A percentile compares a stretch with the other conserved stretches of the same genome.
Evolutionary conservation across 2,888 invertebrate species (phyloP).

Genomic region (Apoda limacodes): DNA sequence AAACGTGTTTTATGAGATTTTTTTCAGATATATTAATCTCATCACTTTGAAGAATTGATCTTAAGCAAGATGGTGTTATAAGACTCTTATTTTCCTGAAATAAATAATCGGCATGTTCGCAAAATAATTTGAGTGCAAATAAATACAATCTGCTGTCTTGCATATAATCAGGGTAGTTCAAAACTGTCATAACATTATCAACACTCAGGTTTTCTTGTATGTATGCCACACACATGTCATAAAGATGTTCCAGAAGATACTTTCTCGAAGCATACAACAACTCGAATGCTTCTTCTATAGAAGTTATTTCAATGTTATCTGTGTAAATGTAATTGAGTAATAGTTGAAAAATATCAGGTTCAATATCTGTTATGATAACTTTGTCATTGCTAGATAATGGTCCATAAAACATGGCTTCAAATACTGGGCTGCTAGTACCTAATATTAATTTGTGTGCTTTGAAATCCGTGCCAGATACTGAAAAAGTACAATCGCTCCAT

Average conservation of each 20-base stretch:
- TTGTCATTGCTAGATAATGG: slow-evolving; percentile 61
- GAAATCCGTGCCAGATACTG: slow-evolving; percentile 58
- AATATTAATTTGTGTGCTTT: slow-evolving; percentile 73
- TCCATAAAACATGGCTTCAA: slow-evolving; percentile 77
- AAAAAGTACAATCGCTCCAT: slow-evolving; percentile 72
- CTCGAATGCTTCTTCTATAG: slow-evolving; percentile 71
- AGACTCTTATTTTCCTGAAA: slow-evolving; percentile 56
- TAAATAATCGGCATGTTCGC: slow-evolving; percentile 65
- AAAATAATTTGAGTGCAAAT: slow-evolving; percentile 66
- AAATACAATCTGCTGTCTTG: slow-evolving; percentile 65
- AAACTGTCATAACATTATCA: slow-evolving; percentile 67
- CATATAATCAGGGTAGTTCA: slow-evolving; percentile 71
- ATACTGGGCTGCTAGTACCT: slow-evolving; percentile 75
- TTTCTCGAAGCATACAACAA: slow-evolving; percentile 75
- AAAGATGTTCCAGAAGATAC: slow-evolving; percentile 70
- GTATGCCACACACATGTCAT: slow-evolving; percentile 60
- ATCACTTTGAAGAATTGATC: slow-evolving; percentile 57
- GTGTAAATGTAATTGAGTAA: slow-evolving; percentile 73
- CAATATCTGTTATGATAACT: slow-evolving; percentile 69
- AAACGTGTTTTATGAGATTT: slow-evolving; percentile 61
- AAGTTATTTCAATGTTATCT: slow-evolving; percentile 63
- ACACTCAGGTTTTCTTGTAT: slow-evolving; percentile 67
- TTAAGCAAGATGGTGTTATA: slow-evolving; percentile 60
- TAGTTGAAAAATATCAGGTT: slow-evolving; percentile 70
- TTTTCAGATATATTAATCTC: slow-evolving; percentile 63